Base-by-base conservation (phyloP, 2,888 invertebrate genomes). In the Tinea pellionella region DNA sequence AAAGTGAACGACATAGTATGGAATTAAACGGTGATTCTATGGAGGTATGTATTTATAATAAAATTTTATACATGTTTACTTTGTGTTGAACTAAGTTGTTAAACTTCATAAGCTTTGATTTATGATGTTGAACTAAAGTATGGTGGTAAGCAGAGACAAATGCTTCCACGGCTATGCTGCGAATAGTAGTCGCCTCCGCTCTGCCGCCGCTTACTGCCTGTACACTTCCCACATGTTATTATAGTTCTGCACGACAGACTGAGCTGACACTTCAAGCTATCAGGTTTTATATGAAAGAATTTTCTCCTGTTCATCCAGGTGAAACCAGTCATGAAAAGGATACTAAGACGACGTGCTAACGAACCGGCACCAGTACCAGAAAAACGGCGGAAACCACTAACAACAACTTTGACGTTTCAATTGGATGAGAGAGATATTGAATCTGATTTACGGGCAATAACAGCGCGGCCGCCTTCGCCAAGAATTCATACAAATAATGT, bases 261-360 rank as follows among this genome's bases (percentile, higher is more conserved):
- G n/a, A n/a, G n/a, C n/a, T n/a, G n/a, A n/a, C n/a, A n/a, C n/a
- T n/a, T n/a, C n/a, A n/a, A n/a, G n/a, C n/a, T n/a, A n/a, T n/a
- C n/a, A n/a, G n/a, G n/a, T n/a, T n/a, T n/a, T n/a, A n/a, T n/a
- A n/a, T n/a, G n/a, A n/a, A n/a, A n/a, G n/a, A n/a, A n/a, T n/a
- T n/a, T 9, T 30, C 30, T 30, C 30, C 30, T 7, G 30, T 30
- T 30, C 30, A 7, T 30, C 30, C 77, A 92, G 90, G 92, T 95
- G n/a, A 98, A 98, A 73, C 96, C 98, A 11, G 95, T 95, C n/a
- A 94, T 97, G 88, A 98, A 98, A 30, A 89, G 98, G 24, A 98
- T 98, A 78, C 84, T 98, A 24, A 88, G 98, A 3, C 89, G 98
- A 63, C 89, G 98, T 19, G 97, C 97, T 0, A 98, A 98, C 77